Conservation (phyloP, 2,113 vertebrate species). For the Eptesicus fuscus region DNA sequence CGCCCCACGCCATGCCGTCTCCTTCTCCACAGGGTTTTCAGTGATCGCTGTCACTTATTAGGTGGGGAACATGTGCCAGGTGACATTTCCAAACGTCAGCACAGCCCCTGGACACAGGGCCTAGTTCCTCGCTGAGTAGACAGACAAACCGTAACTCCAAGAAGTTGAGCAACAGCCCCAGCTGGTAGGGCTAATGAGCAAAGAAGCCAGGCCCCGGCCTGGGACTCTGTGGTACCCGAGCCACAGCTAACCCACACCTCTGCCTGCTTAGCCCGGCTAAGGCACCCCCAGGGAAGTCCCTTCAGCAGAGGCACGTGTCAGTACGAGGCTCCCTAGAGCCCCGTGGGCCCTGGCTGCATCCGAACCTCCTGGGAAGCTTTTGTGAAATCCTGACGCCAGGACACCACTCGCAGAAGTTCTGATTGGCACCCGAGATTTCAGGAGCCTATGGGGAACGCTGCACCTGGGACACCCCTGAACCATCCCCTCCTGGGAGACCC, state of each 20-base stretch:
- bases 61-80: rapidly evolving
- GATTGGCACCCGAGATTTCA: not conserved
- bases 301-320: not conserved
- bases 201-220: not conserved
- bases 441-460: rapidly evolving
- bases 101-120: not conserved
- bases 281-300: not conserved
- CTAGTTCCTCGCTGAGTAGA: not conserved
- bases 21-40: rapidly evolving
- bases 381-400: not conserved
- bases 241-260: not conserved
- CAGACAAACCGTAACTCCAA: not conserved
- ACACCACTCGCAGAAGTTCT: not conserved
- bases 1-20: rapidly evolving
- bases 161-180: not conserved
- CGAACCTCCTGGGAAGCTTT: not conserved
- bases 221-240: not conserved
- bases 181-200: not conserved
- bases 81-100: not conserved
- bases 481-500: not conserved
- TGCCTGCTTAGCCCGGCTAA: not conserved
- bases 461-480: not conserved
- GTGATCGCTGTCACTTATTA: not conserved
- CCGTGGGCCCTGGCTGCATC: rapidly evolving
- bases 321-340: not conserved